These are phyloP conservation scores for Protophormia terraenovae DNA, from an alignment of 2,888 invertebrate genomes.

Conservation along the genomic window DNA sequence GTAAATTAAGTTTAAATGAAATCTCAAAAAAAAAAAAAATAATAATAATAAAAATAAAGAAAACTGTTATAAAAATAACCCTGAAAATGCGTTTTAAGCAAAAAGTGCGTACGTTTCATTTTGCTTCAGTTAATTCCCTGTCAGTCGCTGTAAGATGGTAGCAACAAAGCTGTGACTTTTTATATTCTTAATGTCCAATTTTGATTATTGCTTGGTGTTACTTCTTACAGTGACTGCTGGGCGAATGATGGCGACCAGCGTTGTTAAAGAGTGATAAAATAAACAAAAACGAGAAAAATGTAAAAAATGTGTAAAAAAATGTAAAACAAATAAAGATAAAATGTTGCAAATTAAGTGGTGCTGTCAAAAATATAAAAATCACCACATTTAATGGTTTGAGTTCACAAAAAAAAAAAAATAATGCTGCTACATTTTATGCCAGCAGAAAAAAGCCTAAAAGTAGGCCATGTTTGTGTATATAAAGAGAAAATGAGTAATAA, in stretches of 20 bases:
- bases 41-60: too few species aligned
- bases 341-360: neutral
- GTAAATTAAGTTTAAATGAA: neutral
- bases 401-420: neutral
- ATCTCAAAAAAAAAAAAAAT: neutral
- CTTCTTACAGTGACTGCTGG: conserved; percentile 96
- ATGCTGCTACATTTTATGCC: neutral
- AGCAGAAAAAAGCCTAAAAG: conserved; percentile 3
- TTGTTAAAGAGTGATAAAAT: too few species aligned
- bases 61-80: too few species aligned
- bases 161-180: conserved; percentile 89
- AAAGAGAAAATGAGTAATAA: neutral
- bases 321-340: conserved; percentile 10
- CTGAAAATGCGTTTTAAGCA: too few species aligned
- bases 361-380: conserved; percentile 21
- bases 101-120: neutral
- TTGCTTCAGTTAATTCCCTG: conserved; percentile 70
- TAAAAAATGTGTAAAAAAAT: conserved; percentile 4
- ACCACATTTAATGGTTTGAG: neutral
- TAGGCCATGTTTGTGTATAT: conserved; percentile 32
- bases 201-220: conserved; percentile 93
- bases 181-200: conserved; percentile 65
- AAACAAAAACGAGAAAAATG: neutral
- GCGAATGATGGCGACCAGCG: conserved; percentile 70
- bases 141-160: conserved; percentile 93